Percentiles rank a stretch among this genome's conserved stretches.
Evolutionary conservation across 2,113 vertebrate species (phyloP).

Genomic region (Urocynchramus pylzowi): DNA sequence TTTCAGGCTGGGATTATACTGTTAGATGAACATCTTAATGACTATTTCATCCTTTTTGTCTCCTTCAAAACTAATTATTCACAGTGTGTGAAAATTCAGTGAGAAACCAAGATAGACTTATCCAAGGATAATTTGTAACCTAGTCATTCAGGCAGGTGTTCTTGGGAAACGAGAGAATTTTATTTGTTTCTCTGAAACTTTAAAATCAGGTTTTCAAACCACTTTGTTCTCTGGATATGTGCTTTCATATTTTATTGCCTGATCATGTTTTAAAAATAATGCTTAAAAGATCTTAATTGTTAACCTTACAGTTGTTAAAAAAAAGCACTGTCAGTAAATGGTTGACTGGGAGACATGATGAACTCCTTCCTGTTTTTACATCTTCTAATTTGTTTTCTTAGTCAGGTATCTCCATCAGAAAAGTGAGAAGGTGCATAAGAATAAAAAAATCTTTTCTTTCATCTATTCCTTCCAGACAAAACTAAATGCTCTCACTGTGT

Average conservation of each 20-base stretch:
- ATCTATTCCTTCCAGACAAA: background rate
- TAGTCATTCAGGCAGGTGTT: background rate
- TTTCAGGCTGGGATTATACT: background rate
- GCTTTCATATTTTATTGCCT: background rate
- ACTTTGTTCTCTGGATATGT: background rate
- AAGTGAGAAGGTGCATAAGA: background rate
- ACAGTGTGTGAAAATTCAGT: background rate
- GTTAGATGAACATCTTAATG: background rate
- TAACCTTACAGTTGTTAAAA: background rate
- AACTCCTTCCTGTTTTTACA: background rate
- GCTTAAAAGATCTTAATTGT: background rate
- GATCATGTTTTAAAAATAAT: background rate
- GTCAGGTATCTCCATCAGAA: background rate
- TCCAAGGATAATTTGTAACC: background rate
- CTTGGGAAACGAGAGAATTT: background rate
- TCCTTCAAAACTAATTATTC: slow-evolving; percentile 26
- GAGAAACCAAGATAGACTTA: background rate
- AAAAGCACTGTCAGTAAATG: background rate
- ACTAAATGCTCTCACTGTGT: background rate
- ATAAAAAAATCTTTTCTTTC: background rate
- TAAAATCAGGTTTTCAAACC: background rate
- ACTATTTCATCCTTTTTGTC: background rate
- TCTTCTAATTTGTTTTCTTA: background rate
- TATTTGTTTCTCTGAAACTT: background rate
- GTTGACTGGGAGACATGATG: background rate